These are phyloP conservation scores for Melipona bicolor DNA, from an alignment of 2,888 invertebrate species.

Conservation along the genomic window DNA sequence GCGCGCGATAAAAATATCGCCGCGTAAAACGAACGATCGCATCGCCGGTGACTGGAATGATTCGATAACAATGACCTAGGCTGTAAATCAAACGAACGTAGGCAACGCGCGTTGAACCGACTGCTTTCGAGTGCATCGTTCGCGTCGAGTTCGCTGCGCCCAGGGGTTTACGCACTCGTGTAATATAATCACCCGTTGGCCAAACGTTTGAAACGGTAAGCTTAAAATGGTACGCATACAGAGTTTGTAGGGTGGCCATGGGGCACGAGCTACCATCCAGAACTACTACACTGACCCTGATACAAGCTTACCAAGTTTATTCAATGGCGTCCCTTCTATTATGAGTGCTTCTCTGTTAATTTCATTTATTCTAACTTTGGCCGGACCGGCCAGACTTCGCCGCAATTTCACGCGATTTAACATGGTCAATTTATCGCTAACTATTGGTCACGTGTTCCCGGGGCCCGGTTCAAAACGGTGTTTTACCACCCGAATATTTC, in stretches of 20 bases:
- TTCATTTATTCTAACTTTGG: conserved; percentile 57
- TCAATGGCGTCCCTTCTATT: conserved; percentile 62
- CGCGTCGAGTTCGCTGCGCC: background rate
- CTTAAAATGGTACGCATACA: conserved; percentile 53
- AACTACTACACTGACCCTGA: conserved; percentile 60
- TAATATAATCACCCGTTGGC: conserved; percentile 56
- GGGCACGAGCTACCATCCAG: background rate
- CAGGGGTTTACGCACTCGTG: conserved; percentile 11
- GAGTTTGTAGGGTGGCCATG: conserved; percentile 28
- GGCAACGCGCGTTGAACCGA: conserved; percentile 3
- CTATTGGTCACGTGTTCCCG: background rate
- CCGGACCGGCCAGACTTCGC: conserved; percentile 40
- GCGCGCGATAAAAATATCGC: conserved; percentile 5
- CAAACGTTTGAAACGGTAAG: conserved; percentile 54
- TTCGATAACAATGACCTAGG: conserved; percentile 54
- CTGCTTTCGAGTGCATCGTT: conserved; percentile 29
- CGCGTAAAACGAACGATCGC: conserved; percentile 40
- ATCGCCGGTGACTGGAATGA: conserved; percentile 20
- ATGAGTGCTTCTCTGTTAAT: conserved; percentile 66
- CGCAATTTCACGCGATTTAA: conserved; percentile 59
- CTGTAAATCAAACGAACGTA: conserved; percentile 54
- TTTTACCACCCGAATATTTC: background rate
- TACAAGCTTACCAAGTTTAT: conserved; percentile 65
- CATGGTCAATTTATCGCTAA: conserved; percentile 58
- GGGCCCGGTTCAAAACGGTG: background rate